Base-by-base conservation (phyloP, 2,888 invertebrate species). In the Oxytorus armatus region DNA sequence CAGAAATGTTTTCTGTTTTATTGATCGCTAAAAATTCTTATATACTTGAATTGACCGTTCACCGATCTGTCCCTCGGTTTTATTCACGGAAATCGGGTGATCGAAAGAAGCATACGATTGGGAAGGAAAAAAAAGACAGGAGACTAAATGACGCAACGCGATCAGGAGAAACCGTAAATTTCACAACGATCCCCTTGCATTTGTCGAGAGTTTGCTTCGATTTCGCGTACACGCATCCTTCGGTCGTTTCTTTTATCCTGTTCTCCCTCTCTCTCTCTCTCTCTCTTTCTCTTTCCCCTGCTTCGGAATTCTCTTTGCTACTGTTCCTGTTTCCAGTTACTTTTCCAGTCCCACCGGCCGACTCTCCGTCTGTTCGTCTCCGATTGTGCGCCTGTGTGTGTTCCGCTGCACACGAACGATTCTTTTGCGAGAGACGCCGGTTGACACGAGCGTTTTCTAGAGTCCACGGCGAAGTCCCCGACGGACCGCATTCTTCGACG, bases 401-500 rank as follows among this genome's bases (percentile, higher is more conserved):
- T 66, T 77, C 59, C n/a, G 57, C 61, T 57, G 74, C 74, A 57
- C 47, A 65, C 74, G 29, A 55, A n/a, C n/a, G 59, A 47, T 74
- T 21, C 65, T 59, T n/a, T n/a, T 51, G 75, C 39, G 63, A 68
- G 53, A 77, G 78, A 77, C 78, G 76, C 70, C 78, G 79, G 79
- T 81, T 82, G 77, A 82, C 82, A 79, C 81, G 80, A 74, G 77
- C 70, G 69, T 78, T 55, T 55, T 65, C 74, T 65, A 55, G 63
- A 80, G 80, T 77, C 77, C 63, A 53, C 63, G 63, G 75, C 78
- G 87, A 85, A 79, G 87, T 74, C 89, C n/a, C 91, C 90, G 91
- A 90, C 92, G 90, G 90, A 90, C 91, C 89, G 88, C 91, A 92
- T 92, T 92, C 91, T 92, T 91, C 87, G 88, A 87, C 88, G 87